Evolutionary conservation across 2,888 invertebrate species (phyloP).

Genomic region (Plusia festucae): DNA sequence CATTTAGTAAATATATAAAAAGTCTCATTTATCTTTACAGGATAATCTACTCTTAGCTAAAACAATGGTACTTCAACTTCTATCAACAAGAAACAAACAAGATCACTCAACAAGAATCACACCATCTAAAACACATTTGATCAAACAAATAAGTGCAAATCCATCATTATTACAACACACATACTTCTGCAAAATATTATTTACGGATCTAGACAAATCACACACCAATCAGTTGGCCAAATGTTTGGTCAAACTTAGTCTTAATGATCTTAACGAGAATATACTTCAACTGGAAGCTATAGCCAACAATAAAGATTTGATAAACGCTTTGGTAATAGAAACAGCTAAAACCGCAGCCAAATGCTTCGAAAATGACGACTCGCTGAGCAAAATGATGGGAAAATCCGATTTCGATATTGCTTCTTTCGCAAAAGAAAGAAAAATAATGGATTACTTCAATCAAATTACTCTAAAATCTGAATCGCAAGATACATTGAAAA

Average conservation of each 20-base stretch:
- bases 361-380: slow-evolving; percentile 72
- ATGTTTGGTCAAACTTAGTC: slow-evolving; percentile 69
- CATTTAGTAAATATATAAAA: too few relatives aligned
- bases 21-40: slow-evolving; percentile 68
- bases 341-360: slow-evolving; percentile 72
- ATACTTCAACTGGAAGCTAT: slow-evolving; percentile 70
- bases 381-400: slow-evolving; percentile 71
- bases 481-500: slow-evolving; percentile 64
- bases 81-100: slow-evolving; percentile 56
- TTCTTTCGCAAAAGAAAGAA: slow-evolving; percentile 67
- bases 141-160: slow-evolving; percentile 70
- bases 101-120: slow-evolving; percentile 47
- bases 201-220: slow-evolving; percentile 71
- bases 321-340: slow-evolving; percentile 76
- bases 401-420: slow-evolving; percentile 74
- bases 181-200: slow-evolving; percentile 70
- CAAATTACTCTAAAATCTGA: slow-evolving; percentile 59
- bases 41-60: slow-evolving; percentile 76
- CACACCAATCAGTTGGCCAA: slow-evolving; percentile 75
- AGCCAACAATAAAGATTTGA: slow-evolving; percentile 69
- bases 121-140: slow-evolving; percentile 71
- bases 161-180: slow-evolving; percentile 65
- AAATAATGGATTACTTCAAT: slow-evolving; percentile 69
- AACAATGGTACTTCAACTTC: slow-evolving; percentile 71
- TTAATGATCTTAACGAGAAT: slow-evolving; percentile 60